Evolutionary conservation across 2,888 invertebrate genomes (phyloP).

Genomic region (Apodemia hepburni): DNA sequence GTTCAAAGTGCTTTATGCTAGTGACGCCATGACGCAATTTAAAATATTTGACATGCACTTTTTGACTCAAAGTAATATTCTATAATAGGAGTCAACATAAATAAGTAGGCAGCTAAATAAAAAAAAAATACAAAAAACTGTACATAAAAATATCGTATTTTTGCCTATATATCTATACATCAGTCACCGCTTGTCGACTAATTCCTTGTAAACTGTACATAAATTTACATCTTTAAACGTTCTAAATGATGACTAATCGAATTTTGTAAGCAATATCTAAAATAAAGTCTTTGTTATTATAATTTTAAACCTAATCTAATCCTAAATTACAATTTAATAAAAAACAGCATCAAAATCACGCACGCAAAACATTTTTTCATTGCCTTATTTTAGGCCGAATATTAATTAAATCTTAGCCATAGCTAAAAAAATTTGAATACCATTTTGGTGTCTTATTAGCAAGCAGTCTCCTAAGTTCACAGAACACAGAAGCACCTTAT

Average conservation of each 20-base stretch:
- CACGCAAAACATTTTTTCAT: conserved; percentile 14
- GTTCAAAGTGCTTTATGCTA: neutral
- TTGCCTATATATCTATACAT: conserved; percentile 44
- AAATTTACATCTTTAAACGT: conserved; percentile 41
- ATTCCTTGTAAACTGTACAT: conserved; percentile 40
- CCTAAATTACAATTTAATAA: conserved; percentile 18
- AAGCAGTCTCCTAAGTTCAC: conserved; percentile 31
- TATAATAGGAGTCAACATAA: conserved; percentile 33
- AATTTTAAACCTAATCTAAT: conserved; percentile 26
- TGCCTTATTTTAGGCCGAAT: conserved; percentile 24
- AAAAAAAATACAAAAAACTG: conserved; percentile 41
- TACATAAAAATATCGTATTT: conserved; percentile 48
- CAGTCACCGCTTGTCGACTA: conserved; percentile 39
- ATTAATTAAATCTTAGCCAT: conserved; percentile 14
- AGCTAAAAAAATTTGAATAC: conserved; percentile 26
- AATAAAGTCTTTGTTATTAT: conserved; percentile 32
- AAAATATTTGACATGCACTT: conserved; percentile 16
- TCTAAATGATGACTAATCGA: conserved; percentile 29
- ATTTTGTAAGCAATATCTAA: conserved; percentile 30
- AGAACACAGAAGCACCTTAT: conserved; percentile 28
- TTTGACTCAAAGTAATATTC: conserved; percentile 15
- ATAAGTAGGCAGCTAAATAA: conserved; percentile 38
- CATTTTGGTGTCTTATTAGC: conserved; percentile 28
- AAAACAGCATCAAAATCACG: conserved; percentile 27
- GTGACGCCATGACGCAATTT: neutral